These are phyloP conservation scores for Lordiphosa stackelbergi DNA, from an alignment of 1,140 invertebrate genomes.

Conservation along the genomic window DNA sequence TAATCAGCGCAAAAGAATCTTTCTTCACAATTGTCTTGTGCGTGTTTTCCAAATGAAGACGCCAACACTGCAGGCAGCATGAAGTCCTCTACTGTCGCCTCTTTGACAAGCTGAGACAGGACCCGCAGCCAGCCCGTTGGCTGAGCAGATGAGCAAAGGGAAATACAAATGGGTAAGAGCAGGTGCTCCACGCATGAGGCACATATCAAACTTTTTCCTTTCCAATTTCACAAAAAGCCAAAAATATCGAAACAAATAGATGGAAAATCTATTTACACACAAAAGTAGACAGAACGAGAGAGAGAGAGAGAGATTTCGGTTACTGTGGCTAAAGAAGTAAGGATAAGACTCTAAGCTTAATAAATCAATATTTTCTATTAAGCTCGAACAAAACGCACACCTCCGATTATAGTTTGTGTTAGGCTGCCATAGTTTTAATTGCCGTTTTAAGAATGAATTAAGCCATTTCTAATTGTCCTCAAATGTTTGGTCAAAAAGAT, in stretches of 20 bases:
- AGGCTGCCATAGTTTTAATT: no score
- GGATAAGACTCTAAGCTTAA: no score
- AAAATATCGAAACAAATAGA: constrained; percentile 56
- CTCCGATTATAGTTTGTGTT: no score
- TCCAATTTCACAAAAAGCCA: constrained; percentile 20
- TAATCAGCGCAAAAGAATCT: constrained; percentile 21
- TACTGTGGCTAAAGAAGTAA: no score
- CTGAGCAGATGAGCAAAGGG: constrained; percentile 34
- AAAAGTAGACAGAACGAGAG: background rate
- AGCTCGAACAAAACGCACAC: no score
- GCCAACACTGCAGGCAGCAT: constrained; percentile 32
- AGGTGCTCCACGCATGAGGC: constrained; percentile 60
- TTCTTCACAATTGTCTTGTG: constrained; percentile 32
- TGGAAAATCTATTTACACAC: constrained; percentile 21
- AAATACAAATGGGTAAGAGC: constrained; percentile 39
- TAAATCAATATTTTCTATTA: no score
- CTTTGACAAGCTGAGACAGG: constrained; percentile 60
- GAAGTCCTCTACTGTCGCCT: constrained; percentile 27
- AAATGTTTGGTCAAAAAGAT: no score
- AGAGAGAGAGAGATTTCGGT: no score
- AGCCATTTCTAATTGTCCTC: no score
- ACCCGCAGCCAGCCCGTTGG: constrained; percentile 21
- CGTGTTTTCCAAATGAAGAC: constrained; percentile 64
- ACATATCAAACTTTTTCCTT: constrained; percentile 50
- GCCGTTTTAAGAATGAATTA: no score